Percentiles rank a stretch among this genome's conserved stretches.
These are phyloP conservation scores for Pachypsylla venusta DNA, from an alignment of 1,140 invertebrate species.

Conservation along the genomic window DNA sequence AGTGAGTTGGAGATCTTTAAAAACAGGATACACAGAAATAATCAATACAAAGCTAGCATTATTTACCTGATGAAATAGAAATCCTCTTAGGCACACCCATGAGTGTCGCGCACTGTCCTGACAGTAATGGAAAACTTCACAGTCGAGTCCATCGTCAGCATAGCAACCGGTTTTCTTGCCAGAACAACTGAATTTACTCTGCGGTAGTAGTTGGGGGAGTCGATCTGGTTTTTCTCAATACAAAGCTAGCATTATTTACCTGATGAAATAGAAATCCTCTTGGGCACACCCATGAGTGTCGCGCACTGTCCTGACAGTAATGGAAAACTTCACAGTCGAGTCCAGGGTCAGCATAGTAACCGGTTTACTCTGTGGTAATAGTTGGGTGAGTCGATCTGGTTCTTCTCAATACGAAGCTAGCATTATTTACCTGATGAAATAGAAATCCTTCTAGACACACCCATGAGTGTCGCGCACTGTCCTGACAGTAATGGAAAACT, in stretches of 20 bases:
- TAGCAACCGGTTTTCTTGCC: conserved; percentile 77
- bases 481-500: conserved; percentile 88
- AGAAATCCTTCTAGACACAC: conserved; percentile 82
- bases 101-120: conserved; percentile 78
- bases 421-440: conserved; percentile 72
- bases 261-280: conserved; percentile 85
- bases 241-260: too few species aligned
- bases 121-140: conserved; percentile 89
- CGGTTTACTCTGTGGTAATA: conserved; percentile 66
- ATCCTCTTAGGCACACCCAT: conserved; percentile 84
- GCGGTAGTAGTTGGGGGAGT: conserved; percentile 55
- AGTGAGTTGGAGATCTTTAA: too few species aligned
- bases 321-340: conserved; percentile 85
- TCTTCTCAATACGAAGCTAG: too few species aligned
- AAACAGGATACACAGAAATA: too few species aligned
- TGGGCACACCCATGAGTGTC: conserved; percentile 85
- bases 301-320: conserved; percentile 78
- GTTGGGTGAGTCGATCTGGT: conserved; percentile 60
- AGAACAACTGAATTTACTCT: conserved; percentile 68
- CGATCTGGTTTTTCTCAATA: conserved; percentile 74
- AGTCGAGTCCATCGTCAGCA: conserved; percentile 72
- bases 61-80: conserved; percentile 80
- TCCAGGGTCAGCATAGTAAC: conserved; percentile 82
- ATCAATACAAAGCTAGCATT: too few species aligned
- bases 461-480: conserved; percentile 79